Conservation (phyloP, 2,797 vertebrate genomes). For the Smutsia gigantea region DNA sequence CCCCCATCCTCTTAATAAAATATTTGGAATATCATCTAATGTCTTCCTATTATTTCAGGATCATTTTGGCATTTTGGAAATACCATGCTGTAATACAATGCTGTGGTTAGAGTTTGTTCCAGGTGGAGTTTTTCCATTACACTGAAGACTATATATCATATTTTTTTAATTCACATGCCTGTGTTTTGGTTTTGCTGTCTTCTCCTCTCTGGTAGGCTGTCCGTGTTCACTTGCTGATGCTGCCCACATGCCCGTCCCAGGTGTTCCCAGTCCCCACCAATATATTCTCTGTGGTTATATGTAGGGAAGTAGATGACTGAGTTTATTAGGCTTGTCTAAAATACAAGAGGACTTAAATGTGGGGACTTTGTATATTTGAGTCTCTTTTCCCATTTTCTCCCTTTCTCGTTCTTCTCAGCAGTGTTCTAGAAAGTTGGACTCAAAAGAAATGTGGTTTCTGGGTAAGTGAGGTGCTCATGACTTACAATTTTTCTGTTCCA, state of each 20-base stretch:
- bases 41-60: not conserved
- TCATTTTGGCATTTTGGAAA: constrained; percentile 28
- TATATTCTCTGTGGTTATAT: not conserved
- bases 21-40: not conserved
- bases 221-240: not conserved
- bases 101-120: not conserved
- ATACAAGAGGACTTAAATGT: not conserved
- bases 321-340: not conserved
- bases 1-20: not conserved
- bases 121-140: not conserved
- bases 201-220: not conserved
- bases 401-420: not conserved
- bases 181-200: not conserved
- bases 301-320: not conserved
- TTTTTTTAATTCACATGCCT: not conserved
- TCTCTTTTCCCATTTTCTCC: not conserved
- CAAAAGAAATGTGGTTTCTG: not conserved
- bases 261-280: not conserved
- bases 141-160: not conserved
- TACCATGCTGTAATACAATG: not conserved
- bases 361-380: not conserved
- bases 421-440: not conserved
- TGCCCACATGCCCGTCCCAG: not conserved
- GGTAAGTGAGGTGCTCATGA: not conserved
- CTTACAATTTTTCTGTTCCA: not conserved